Conservation (phyloP, 2,113 vertebrate species). For the Monopterus albus region DNA sequence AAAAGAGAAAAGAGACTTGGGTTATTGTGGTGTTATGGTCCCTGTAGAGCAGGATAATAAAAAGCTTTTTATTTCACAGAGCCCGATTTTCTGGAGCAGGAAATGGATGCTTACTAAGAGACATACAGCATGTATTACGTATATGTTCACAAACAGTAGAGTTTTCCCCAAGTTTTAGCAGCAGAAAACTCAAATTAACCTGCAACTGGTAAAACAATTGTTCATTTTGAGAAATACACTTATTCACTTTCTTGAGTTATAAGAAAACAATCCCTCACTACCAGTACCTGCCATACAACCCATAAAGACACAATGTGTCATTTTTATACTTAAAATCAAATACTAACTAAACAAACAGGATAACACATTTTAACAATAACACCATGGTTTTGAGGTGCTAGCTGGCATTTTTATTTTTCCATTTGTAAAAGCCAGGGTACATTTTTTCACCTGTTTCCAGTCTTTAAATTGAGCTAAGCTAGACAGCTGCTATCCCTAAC, state of each 20-base stretch:
- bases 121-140: conserved; percentile 47
- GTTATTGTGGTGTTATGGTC: conserved; percentile 65
- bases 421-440: too few relatives aligned
- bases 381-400: too few relatives aligned
- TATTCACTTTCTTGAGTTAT: neutral
- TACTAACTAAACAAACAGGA: too few relatives aligned
- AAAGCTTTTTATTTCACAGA: conserved; percentile 60
- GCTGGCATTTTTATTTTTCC: too few relatives aligned
- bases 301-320: too few relatives aligned
- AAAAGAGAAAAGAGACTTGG: conserved; percentile 49
- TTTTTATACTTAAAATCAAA: too few relatives aligned
- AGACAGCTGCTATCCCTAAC: too few relatives aligned
- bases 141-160: conserved; percentile 2
- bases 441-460: too few relatives aligned
- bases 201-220: neutral
- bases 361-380: too few relatives aligned
- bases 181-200: conserved; percentile 31
- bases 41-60: conserved; percentile 58
- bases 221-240: neutral
- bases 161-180: conserved; percentile 12
- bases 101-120: conserved; percentile 51
- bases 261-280: neutral
- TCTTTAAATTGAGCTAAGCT: too few relatives aligned
- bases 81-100: conserved; percentile 55
- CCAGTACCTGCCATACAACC: too few relatives aligned